Evolutionary conservation across 2,888 invertebrate genomes (phyloP), one percentile per base, ranked within the genome.

Genomic region (Hirtodrosophila confusa): DNA sequence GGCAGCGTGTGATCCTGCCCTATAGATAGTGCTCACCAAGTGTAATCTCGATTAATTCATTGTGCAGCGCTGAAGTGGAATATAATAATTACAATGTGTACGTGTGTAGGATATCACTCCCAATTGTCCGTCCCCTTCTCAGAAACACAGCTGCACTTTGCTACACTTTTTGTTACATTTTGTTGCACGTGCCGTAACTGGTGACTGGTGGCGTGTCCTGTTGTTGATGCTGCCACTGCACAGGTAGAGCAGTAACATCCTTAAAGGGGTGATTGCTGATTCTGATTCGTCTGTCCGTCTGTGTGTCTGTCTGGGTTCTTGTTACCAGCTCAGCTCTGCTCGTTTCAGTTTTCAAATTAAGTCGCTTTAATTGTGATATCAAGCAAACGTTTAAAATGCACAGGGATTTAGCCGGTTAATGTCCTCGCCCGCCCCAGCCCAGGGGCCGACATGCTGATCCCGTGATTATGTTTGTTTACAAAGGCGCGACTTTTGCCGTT

Each of bases 301-400:
- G 33, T 41, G 47, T 45, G 57, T 39, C 58, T 43, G 40, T 12
- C 23, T 36, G 31, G 45, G 40, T 50, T 65, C 63, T 63, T 56
- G 60, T 75, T 74, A 58, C 74, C 54, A 40, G 65, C 61, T 65
- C 67, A 63, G 44, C 71, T 64, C 69, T 40, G 64, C 63, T 68
- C 71, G 83, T 74, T 78, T 84, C 85, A 78, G 76, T 80, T 84
- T 86, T 76, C 80, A 87, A 89, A 89, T 88, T 88, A 88, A 89
- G 87, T 87, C 89, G 68, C 74, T 77, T 88, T 88, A 88, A 88
- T 88, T 88, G 89, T 73, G 80, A 89, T 88, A 89, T 88, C 89
- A 86, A 76, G 83, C 82, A 75, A 80, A 65, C 84, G 85, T 84
- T 80, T 80, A 77, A 80, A 86, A 64, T 61, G 54, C 50, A 63